phyloP scores from a whole-genome alignment of 2,888 invertebrate species.

The Anoplius nigerrimus region DNA sequence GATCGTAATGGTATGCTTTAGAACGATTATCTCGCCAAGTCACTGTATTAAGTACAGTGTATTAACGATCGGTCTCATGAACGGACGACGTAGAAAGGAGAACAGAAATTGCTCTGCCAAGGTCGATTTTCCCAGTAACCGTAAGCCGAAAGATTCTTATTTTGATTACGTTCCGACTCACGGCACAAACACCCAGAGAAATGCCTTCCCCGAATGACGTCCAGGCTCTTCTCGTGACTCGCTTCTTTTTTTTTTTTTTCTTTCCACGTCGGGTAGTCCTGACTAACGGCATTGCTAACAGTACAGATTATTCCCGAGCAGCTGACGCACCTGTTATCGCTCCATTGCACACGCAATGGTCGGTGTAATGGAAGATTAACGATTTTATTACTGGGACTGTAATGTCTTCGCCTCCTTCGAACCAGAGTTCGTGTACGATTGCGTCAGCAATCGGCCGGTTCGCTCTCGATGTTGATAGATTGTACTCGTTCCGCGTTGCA shows the following conservation, averaged over 20 bases:
- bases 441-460: no score
- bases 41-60: no score
- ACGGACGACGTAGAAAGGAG: no score
- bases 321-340: slow-evolving; percentile 31
- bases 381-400: slow-evolving; percentile 13
- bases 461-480: no score
- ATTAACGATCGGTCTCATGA: no score
- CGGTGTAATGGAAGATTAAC: slow-evolving; percentile 6
- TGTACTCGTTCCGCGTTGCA: no score
- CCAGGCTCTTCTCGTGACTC: background rate
- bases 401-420: background rate
- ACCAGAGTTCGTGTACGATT: no score
- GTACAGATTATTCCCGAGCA: slow-evolving; percentile 25
- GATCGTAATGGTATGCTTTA: no score
- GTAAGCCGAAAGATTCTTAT: background rate
- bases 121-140: slow-evolving; percentile 1
- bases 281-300: slow-evolving; percentile 40
- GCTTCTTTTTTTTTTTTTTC: background rate
- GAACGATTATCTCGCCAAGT: no score
- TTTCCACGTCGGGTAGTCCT: background rate
- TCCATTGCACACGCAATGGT: slow-evolving; percentile 14
- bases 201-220: slow-evolving; percentile 13
- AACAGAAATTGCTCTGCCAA: no score
- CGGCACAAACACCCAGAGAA: background rate
- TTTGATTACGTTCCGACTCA: slow-evolving; percentile 4